Percentiles rank a stretch among this genome's conserved stretches.
These are phyloP conservation scores for Brenthis ino DNA, from an alignment of 2,888 invertebrate species.

Conservation along the genomic window DNA sequence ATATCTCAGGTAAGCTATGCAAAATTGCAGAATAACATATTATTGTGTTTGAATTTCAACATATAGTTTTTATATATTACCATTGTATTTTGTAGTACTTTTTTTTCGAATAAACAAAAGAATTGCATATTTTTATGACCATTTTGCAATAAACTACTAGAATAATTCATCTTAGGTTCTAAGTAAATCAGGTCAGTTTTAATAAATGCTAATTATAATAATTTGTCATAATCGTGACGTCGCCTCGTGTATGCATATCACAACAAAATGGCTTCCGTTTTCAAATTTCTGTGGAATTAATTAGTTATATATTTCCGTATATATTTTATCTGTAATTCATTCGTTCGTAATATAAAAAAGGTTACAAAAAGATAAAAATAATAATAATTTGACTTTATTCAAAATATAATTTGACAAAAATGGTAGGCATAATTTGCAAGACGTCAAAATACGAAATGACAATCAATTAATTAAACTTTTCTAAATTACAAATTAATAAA, in stretches of 20 bases:
- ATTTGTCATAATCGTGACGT: constrained; percentile 5
- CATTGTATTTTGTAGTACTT: not conserved
- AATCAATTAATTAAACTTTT: too few relatives aligned
- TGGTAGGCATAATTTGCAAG: too few relatives aligned
- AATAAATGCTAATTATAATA: not conserved
- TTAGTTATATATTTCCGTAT: too few relatives aligned
- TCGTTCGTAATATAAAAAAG: too few relatives aligned
- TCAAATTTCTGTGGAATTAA: not conserved
- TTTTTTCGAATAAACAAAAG: not conserved
- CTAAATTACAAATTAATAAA: too few relatives aligned
- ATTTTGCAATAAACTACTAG: not conserved
- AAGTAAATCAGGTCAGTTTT: constrained; percentile 1
- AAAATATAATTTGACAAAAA: too few relatives aligned
- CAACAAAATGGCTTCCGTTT: constrained; percentile 22
- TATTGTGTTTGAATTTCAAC: not conserved
- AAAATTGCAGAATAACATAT: not conserved
- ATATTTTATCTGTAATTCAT: too few relatives aligned
- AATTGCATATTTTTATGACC: not conserved
- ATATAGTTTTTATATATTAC: too few relatives aligned
- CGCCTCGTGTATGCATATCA: not conserved
- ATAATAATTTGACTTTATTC: too few relatives aligned
- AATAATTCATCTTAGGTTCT: not conserved
- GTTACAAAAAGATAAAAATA: too few relatives aligned
- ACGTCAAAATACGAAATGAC: too few relatives aligned
- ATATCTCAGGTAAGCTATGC: not conserved